Evolutionary conservation across 2,888 invertebrate species (phyloP).

Genomic region (Entomobrya proxima): DNA sequence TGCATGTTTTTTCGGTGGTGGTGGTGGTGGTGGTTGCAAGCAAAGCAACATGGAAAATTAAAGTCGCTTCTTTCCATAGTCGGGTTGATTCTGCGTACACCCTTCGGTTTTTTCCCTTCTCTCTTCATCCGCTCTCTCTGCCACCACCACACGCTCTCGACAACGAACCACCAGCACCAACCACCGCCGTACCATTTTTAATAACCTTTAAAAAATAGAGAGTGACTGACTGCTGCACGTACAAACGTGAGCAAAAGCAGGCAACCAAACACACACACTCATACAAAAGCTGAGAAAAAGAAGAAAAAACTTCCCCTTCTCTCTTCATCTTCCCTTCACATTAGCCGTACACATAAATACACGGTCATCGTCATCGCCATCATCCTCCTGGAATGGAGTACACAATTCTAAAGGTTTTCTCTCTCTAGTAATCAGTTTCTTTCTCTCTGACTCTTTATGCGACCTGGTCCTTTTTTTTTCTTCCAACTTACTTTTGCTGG

Average conservation of each 20-base stretch:
- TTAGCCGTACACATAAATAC: slow-evolving; percentile 12
- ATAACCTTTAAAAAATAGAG: slow-evolving; percentile 41
- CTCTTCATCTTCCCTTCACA: slow-evolving; percentile 21
- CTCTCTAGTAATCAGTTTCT: slow-evolving; percentile 26
- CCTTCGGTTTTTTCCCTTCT: slow-evolving; percentile 36
- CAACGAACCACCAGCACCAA: slow-evolving; percentile 18
- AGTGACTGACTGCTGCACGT: not conserved
- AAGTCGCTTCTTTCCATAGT: slow-evolving; percentile 24
- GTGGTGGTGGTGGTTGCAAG: not conserved
- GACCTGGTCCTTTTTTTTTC: slow-evolving; percentile 1
- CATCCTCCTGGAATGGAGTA: not conserved
- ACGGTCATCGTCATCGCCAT: slow-evolving; percentile 19
- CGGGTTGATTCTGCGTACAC: slow-evolving; percentile 63
- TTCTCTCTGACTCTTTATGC: not conserved
- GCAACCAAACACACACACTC: not conserved
- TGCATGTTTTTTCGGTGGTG: not conserved
- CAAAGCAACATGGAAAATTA: slow-evolving; percentile 7
- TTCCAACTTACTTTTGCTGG: slow-evolving; percentile 34
- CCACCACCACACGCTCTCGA: slow-evolving; percentile 17
- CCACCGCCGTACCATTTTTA: slow-evolving; percentile 29
- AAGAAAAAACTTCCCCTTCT: slow-evolving; percentile 23
- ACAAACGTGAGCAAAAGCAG: not conserved
- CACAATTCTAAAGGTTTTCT: slow-evolving; percentile 36
- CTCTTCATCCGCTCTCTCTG: not conserved
- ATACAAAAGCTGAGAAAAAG: not conserved